Evolutionary conservation across 2,113 vertebrate species (phyloP).

Genomic region (Indri indri): DNA sequence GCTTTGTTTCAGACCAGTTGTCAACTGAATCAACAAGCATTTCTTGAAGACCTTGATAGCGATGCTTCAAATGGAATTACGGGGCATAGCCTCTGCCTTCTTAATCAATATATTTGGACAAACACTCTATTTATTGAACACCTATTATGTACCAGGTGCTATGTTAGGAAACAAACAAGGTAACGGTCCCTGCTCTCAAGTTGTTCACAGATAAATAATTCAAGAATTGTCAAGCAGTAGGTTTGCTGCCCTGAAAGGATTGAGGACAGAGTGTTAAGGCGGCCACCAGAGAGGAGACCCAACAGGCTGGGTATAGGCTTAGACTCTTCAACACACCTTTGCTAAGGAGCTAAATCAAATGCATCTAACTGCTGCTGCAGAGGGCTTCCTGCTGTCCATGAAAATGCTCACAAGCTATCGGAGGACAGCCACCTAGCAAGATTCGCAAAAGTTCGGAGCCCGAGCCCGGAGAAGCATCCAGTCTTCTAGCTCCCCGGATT

Average conservation of each 20-base stretch:
- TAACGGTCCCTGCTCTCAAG: background rate
- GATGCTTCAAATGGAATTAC: background rate
- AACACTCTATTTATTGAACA: background rate
- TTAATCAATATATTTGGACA: background rate
- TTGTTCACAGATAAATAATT: background rate
- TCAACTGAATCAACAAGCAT: background rate
- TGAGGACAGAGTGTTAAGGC: background rate
- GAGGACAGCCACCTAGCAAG: background rate
- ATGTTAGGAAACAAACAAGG: background rate
- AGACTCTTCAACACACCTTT: background rate
- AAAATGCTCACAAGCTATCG: background rate
- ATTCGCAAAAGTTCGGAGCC: background rate
- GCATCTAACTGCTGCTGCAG: background rate
- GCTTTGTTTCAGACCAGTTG: background rate
- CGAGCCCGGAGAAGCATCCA: background rate
- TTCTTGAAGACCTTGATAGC: background rate
- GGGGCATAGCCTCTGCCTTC: background rate
- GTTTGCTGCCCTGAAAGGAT: background rate
- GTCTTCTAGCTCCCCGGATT: background rate
- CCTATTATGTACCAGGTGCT: background rate
- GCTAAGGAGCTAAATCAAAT: background rate
- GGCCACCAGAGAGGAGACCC: background rate
- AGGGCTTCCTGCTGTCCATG: slow-evolving; percentile 58
- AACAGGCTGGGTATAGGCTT: background rate
- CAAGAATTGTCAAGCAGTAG: background rate